Evolutionary conservation across 2,797 vertebrate species (phyloP).

Genomic region (Peromyscus eremicus): DNA sequence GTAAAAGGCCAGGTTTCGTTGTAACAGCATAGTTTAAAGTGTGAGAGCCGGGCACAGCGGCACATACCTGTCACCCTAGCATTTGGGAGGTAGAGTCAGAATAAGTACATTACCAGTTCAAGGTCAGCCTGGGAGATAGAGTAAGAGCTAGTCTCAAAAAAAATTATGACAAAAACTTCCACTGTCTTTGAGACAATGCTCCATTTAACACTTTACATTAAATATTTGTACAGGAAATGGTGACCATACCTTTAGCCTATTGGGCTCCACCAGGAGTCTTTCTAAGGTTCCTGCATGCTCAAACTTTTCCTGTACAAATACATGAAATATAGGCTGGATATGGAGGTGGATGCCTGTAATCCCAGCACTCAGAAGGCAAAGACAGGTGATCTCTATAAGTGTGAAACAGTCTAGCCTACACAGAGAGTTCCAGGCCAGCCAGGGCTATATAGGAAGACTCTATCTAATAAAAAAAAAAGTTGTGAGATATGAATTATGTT

Average conservation of each 20-base stretch:
- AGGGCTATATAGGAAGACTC: background rate
- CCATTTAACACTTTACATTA: background rate
- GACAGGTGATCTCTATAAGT: background rate
- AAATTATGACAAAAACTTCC: background rate
- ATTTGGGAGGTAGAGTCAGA: background rate
- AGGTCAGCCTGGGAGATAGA: background rate
- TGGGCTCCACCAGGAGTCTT: background rate
- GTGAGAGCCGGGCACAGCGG: background rate
- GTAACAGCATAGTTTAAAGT: background rate
- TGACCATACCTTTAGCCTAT: background rate
- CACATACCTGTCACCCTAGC: background rate
- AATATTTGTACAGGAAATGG: background rate
- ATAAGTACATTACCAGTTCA: background rate
- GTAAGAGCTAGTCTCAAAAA: background rate
- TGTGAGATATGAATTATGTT: background rate
- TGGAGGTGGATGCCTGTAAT: background rate
- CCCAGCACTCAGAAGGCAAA: background rate
- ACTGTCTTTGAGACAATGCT: background rate
- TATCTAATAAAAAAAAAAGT: background rate
- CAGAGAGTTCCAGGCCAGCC: background rate
- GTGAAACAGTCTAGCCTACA: background rate
- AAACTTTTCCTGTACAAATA: background rate
- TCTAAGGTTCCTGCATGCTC: background rate
- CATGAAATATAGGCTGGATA: background rate
- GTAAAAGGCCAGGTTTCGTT: constrained; percentile 1